Percentiles rank a stretch among this genome's conserved stretches.
Evolutionary conservation across 2,888 invertebrate genomes (phyloP).

Genomic region (Pantelozetes paolii): DNA sequence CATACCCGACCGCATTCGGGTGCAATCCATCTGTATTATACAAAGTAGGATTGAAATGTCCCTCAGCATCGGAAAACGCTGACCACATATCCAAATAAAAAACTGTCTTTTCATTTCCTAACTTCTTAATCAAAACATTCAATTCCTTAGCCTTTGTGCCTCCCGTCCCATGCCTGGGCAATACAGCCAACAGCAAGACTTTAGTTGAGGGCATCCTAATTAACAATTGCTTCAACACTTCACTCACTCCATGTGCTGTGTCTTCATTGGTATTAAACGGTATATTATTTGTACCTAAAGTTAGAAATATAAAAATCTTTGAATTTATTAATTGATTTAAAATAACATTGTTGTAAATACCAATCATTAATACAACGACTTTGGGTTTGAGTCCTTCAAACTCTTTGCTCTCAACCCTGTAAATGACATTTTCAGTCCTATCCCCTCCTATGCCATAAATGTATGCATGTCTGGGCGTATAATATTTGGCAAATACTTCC

Average conservation of each 20-base stretch:
- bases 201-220: constrained; percentile 2
- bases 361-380: constrained; percentile 55
- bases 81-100: constrained; percentile 14
- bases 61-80: neutral
- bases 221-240: neutral
- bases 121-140: constrained; percentile 4
- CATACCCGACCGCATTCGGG: constrained; percentile 7
- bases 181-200: constrained; percentile 18
- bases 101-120: constrained; percentile 15
- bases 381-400: constrained; percentile 82
- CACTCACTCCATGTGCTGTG: constrained; percentile 23
- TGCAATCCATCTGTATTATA: constrained; percentile 8
- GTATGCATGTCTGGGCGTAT: constrained; percentile 15
- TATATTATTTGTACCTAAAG: constrained; percentile 3
- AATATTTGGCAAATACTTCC: constrained; percentile 20
- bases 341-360: too few species aligned
- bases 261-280: constrained; percentile 8
- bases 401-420: constrained; percentile 84
- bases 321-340: too few species aligned
- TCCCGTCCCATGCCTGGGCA: neutral
- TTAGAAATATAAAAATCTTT: neutral
- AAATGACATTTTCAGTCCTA: constrained; percentile 81
- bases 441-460: constrained; percentile 87
- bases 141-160: neutral
- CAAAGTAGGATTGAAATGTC: neutral